phyloP scores from a whole-genome alignment of 2,113 vertebrate species.

The Phaethornis superciliosus region DNA sequence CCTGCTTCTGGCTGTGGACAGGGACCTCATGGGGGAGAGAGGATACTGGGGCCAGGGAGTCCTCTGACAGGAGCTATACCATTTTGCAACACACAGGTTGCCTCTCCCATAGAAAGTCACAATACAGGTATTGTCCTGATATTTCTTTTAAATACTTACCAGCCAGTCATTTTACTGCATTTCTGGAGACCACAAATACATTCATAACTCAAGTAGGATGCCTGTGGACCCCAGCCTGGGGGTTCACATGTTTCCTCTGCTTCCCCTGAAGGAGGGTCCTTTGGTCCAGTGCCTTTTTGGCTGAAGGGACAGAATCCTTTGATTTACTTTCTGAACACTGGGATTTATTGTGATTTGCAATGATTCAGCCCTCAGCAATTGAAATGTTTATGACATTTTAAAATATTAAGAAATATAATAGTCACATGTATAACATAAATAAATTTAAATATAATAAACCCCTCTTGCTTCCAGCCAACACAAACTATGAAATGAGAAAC shows the following conservation, averaged over 20 bases:
- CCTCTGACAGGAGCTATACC: not conserved
- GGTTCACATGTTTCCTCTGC: not conserved
- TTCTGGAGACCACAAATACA: not conserved
- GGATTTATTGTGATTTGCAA: not conserved
- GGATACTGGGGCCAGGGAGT: not conserved
- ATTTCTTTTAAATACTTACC: not conserved
- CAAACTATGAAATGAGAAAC: constrained; percentile 4
- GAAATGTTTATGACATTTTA: constrained; percentile 34
- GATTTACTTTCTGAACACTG: not conserved
- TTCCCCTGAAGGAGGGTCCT: not conserved
- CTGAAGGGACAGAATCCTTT: not conserved
- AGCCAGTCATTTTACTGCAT: not conserved
- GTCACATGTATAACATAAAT: constrained; percentile 1
- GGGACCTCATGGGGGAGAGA: rapidly evolving
- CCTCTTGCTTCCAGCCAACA: not conserved
- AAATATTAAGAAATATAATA: constrained; percentile 49
- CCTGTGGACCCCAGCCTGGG: not conserved
- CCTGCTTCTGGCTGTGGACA: not conserved
- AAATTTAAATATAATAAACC: constrained; percentile 30
- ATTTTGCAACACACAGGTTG: not conserved
- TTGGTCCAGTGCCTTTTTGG: not conserved
- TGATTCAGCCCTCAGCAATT: not conserved
- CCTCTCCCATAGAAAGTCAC: not conserved
- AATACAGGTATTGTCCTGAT: not conserved
- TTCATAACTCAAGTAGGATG: not conserved